These are phyloP conservation scores for Peucedramus taeniatus DNA, from an alignment of 2,113 vertebrate genomes.

Conservation along the genomic window DNA sequence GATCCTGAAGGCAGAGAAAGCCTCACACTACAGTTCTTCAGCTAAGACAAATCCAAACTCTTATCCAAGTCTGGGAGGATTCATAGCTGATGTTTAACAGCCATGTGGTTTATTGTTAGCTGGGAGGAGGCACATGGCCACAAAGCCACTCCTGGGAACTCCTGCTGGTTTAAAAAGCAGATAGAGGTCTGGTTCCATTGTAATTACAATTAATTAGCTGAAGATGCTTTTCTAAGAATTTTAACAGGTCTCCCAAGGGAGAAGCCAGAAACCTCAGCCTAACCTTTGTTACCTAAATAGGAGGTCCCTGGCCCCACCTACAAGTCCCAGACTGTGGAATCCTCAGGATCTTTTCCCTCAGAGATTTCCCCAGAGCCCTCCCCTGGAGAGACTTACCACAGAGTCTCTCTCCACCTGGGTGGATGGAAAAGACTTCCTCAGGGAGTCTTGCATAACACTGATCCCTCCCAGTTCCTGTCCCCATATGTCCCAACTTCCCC, in stretches of 20 bases:
- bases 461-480: too few relatives aligned
- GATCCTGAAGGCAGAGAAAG: background rate
- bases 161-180: background rate
- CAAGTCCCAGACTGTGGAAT: background rate
- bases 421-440: too few relatives aligned
- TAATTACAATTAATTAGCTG: background rate
- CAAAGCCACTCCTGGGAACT: background rate
- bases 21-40: background rate
- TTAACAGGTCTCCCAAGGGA: background rate
- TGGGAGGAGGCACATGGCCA: background rate
- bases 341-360: too few relatives aligned
- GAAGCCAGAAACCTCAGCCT: background rate
- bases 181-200: background rate
- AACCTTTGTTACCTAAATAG: background rate
- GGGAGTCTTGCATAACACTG: too few relatives aligned
- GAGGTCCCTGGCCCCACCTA: background rate
- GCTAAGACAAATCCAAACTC: background rate
- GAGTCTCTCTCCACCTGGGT: too few relatives aligned
- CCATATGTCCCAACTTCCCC: too few relatives aligned
- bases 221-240: background rate
- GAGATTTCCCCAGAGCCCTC: too few relatives aligned
- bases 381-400: too few relatives aligned
- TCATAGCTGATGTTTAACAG: background rate
- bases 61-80: background rate
- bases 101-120: background rate